Evolutionary conservation across 2,888 invertebrate genomes (phyloP).

Genomic region (Aporophyla nigra): DNA sequence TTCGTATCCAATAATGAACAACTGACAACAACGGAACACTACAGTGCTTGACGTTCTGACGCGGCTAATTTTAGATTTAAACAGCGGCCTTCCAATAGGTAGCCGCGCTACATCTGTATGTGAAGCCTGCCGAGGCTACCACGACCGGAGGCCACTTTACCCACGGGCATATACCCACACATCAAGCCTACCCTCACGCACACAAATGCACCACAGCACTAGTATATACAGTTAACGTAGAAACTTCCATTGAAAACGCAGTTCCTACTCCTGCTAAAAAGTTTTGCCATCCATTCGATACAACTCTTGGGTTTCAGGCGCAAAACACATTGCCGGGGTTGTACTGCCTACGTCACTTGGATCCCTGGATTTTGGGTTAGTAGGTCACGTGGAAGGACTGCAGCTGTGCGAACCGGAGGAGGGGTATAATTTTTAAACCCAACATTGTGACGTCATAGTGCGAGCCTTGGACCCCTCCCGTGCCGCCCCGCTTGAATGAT

Average conservation of each 20-base stretch:
- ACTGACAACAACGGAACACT: constrained; percentile 9
- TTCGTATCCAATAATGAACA: neutral
- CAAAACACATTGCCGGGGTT: constrained; percentile 74
- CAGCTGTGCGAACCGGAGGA: constrained; percentile 79
- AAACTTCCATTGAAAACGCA: constrained; percentile 87
- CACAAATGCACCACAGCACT: constrained; percentile 53
- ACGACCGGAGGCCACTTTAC: constrained; percentile 65
- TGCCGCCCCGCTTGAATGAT: constrained; percentile 81
- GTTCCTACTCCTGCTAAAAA: constrained; percentile 68
- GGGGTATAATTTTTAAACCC: constrained; percentile 82
- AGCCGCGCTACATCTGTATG: constrained; percentile 41
- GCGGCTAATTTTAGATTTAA: constrained; percentile 55
- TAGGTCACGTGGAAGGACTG: constrained; percentile 88
- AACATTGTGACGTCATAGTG: constrained; percentile 84
- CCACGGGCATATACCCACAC: constrained; percentile 65
- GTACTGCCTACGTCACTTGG: constrained; percentile 88
- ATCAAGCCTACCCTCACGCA: constrained; percentile 65
- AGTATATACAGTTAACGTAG: constrained; percentile 75
- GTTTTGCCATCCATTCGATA: constrained; percentile 70
- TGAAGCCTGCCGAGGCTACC: constrained; percentile 64
- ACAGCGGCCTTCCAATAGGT: constrained; percentile 43
- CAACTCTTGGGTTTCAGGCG: constrained; percentile 37
- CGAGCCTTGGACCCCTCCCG: constrained; percentile 78
- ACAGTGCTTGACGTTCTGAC: constrained; percentile 21
- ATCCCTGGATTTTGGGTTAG: constrained; percentile 85